Evolutionary conservation across 2,888 invertebrate species (phyloP), one percentile per base, ranked within the genome.

Genomic region (Boloria euphrosyne): DNA sequence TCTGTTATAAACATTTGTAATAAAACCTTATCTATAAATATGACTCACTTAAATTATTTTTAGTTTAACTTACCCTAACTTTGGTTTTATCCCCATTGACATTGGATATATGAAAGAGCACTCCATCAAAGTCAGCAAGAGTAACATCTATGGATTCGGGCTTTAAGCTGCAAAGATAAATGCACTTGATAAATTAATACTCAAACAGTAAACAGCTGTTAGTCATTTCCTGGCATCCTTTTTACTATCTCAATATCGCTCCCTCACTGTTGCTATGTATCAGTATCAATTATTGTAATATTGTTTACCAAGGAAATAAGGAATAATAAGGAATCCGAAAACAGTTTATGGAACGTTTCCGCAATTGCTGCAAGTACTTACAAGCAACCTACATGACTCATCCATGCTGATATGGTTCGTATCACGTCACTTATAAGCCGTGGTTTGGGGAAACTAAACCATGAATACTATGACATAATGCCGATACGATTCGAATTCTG

Each of bases 111-210:
- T 98, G 99, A 94, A 98, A 99, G 76, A 99, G 93, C 72, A 98
- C 99, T 79, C 99, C 99, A 94, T 99, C 99, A 93, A 99, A 99
- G 93, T 99, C 99, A 78, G 98, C 97, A 85, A 98, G 95, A 75
- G 94, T 95, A 80, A 99, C 96, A 93, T 99, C 98, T 85, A 98
- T 98, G 78, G 97, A 96, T 89, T 99, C 99, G 74, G 97, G 96
- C 94, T 99, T 99, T 86, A 96, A 95, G 75, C 98, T 98, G 92
- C 73, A 96, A 95, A 57, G 58, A 61, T 57, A 67, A 62, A 57
- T 46, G 27, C 16, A 57, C 17, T 43, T 22, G 14, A 55, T 57
- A 22, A 57, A 22, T 27, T 13, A 1, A n/a, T 16, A 44, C 50
- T 57, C 62, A 61, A 65, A 53, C 50, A 47, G 16, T 58, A 22